Evolutionary conservation across 2,888 invertebrate genomes (phyloP), one percentile per base, ranked within the genome.

Genomic region (Macrosoma leucophasiata): DNA sequence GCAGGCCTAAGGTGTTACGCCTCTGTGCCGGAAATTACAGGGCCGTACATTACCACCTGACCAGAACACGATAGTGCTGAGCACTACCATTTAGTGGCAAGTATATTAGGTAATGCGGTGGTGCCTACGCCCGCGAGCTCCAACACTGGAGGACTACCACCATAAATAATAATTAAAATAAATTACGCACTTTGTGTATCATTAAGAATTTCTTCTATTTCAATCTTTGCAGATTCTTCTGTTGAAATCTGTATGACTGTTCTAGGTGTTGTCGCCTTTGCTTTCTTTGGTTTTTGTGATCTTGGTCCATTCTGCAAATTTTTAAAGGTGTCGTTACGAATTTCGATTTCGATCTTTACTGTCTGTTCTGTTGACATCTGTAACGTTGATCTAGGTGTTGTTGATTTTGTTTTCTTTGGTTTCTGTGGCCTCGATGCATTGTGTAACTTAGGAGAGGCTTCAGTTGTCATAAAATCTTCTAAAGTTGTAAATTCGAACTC

Each of bases 191-290:
- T 78, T 29, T 71, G 63, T 6, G 85, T 86, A 62, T 91, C 90
- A 49, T 87, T 87, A 10, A 91, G 74, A 17, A 91, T 84, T 68
- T 91, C 90, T 54, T 90, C 82, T 26, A 91, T 87, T 75, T 91
- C 91, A 32, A 87, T 76, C 62, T 87, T 86, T 2, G 88, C 87
- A 18, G 78, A 78, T 40, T 84, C 67, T 53, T 77, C 73, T 31
- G 75, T 74, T 10, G 70, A 59, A 20, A 39, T 57, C 7, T 45
- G 41, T 31, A 48, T 24, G 13, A 44, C 39, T 29, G 41, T 26
- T 27, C 43, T 54, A 19, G 50, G 37, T 30, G 53, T 55, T 13
- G 55, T 54, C 3, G 52, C 38, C 17, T 44, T 28, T 48, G 44
- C 55, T 6, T 48, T 43, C 37, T 46, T 44, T 34, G 43, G 44